Percentiles rank a stretch among this genome's conserved stretches.
Conservation (phyloP, 2,888 invertebrate genomes). For the Ectobius pallidus region DNA sequence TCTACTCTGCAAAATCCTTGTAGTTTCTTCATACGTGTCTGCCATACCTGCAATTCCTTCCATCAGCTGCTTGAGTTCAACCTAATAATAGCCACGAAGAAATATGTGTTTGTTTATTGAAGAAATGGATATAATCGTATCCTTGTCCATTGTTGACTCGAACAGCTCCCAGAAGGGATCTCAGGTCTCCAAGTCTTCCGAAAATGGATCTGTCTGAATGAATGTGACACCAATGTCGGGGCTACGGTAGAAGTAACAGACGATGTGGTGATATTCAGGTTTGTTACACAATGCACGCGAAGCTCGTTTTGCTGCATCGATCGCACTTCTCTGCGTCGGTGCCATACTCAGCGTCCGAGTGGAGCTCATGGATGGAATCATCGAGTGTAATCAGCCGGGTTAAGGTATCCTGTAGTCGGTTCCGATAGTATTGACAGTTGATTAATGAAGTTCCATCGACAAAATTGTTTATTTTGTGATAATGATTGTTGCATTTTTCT, state of each 20-base stretch:
- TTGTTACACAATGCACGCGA: neutral
- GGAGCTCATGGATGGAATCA: neutral
- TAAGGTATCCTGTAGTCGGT: conserved; percentile 4
- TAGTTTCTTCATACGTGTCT: neutral
- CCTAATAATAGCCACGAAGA: neutral
- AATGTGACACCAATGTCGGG: neutral
- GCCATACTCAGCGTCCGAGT: neutral
- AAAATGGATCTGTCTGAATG: neutral
- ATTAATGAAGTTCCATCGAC: neutral
- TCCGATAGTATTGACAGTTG: neutral
- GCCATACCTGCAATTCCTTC: neutral
- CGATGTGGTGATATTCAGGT: neutral
- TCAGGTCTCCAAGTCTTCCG: neutral
- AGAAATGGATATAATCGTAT: neutral
- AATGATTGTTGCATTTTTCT: no score
- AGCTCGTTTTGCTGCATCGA: neutral
- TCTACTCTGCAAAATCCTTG: neutral
- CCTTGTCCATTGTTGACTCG: neutral
- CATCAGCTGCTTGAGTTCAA: neutral
- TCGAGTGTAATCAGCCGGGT: neutral
- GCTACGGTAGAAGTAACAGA: neutral
- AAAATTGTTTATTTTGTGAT: neutral
- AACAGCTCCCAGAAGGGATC: conserved; percentile 10
- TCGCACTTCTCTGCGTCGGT: neutral
- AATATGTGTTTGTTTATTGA: neutral